Evolutionary conservation across 2,797 vertebrate species (phyloP).

Genomic region (Molossus alvarezi): DNA sequence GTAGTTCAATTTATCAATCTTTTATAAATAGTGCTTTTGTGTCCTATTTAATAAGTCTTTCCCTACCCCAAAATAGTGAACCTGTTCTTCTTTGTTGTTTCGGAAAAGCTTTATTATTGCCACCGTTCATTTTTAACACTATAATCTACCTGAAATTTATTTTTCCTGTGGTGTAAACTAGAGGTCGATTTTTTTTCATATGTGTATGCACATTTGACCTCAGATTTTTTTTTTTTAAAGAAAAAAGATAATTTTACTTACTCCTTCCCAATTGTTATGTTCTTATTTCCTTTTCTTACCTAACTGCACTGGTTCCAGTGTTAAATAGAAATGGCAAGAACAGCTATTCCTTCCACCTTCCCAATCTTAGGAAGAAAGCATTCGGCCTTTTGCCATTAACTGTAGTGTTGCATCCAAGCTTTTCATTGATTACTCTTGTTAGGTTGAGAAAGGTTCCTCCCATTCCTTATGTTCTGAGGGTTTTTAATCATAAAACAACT

Average conservation of each 20-base stretch:
- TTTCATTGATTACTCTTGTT: background rate
- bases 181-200: background rate
- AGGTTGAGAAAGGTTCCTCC: background rate
- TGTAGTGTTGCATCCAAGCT: background rate
- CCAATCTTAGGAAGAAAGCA: background rate
- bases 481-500: slow-evolving; percentile 54
- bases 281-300: background rate
- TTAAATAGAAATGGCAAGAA: slow-evolving; percentile 12
- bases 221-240: background rate
- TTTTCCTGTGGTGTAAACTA: background rate
- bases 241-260: slow-evolving; percentile 17
- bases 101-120: slow-evolving; percentile 37
- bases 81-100: slow-evolving; percentile 32
- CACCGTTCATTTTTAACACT: slow-evolving; percentile 1
- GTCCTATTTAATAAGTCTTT: background rate
- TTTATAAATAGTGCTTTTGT: slow-evolving; percentile 13
- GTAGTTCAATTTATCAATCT: slow-evolving; percentile 20
- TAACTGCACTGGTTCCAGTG: background rate
- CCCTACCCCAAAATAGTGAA: background rate
- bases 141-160: background rate
- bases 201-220: background rate
- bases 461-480: slow-evolving; percentile 10
- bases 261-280: background rate
- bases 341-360: background rate
- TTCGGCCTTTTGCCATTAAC: slow-evolving; percentile 6